Base-by-base conservation (phyloP, 2,888 invertebrate genomes). In the Cephus nigrinus region DNA sequence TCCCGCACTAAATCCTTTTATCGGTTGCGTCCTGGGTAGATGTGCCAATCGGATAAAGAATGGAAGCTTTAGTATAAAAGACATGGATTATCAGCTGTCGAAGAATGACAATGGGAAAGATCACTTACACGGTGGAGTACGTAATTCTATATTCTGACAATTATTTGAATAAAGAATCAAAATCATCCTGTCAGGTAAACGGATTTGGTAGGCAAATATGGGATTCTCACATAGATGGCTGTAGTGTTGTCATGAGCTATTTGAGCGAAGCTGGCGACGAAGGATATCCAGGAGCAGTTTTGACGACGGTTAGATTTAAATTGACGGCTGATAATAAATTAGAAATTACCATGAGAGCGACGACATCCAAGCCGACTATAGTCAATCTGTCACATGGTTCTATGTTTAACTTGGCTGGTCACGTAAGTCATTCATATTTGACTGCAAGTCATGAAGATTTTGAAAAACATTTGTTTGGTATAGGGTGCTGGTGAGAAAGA, bases 11-110 rank as follows among this genome's bases (percentile, higher is more conserved):
- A 96, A 96, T 88, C 96, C 95, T 0, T 98, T 97, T 89, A 96
- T 98, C 87, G 98, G 98, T 5, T 95, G 96, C 0, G 94, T 97
- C 0, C 93, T 98, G 79, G 98, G 98, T 1, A 94, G 98, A 77
- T 96, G 96, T 73, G 96, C 96, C 12, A 98, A 98, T 92, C 93
- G 95, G 75, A 95, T 97, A 81, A 94, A 93, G 3, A 93, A 95
- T 74, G 97, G 95, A 0, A 93, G 93, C 76, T 95, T 97, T 89
- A 91, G 90, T 4, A 93, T 98, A 3, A 94, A 94, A 76, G 95
- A 95, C 1, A 92, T 93, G 80, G 93, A 93, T 77, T 96, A 96
- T 88, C 92, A 95, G 86, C 92, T 98, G 34, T 93, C 94, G 2
- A 93, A 93, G 72, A 98, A 98, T 90, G 93, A 94, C 81, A 94